Evolutionary conservation across 2,797 vertebrate genomes (phyloP).

Genomic region (Lepilemur ruficaudatus): DNA sequence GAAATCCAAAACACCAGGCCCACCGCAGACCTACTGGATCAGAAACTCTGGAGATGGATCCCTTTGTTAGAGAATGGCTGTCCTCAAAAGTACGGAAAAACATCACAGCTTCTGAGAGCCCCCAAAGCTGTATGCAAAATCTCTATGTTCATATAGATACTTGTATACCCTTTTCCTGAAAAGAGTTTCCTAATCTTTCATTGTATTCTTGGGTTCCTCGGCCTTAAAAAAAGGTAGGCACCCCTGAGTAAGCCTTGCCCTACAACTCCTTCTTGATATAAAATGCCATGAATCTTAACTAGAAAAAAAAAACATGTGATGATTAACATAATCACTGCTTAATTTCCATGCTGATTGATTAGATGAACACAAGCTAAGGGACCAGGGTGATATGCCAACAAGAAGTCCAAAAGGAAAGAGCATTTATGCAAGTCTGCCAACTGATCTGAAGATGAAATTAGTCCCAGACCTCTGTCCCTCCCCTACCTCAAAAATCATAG

Average conservation of each 20-base stretch:
- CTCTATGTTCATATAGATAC: background rate
- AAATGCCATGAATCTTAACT: background rate
- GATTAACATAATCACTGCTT: background rate
- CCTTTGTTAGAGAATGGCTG: background rate
- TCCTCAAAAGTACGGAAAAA: background rate
- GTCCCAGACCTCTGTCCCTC: background rate
- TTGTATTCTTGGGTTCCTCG: background rate
- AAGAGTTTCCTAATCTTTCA: background rate
- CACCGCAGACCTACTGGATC: background rate
- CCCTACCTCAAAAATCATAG: background rate
- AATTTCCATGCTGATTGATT: background rate
- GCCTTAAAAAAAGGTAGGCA: background rate
- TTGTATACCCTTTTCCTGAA: background rate
- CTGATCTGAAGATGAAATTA: background rate
- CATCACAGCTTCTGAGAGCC: background rate
- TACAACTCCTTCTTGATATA: background rate
- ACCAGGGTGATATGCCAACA: background rate
- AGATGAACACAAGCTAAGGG: background rate
- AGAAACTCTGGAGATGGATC: background rate
- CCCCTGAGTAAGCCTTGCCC: too few relatives aligned
- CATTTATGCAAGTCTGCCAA: background rate
- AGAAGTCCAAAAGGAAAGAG: background rate
- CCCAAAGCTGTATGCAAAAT: background rate
- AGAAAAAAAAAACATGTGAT: background rate
- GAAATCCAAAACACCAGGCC: background rate